Base-by-base conservation (phyloP, 2,113 vertebrate species). In the Hyperoodon ampullatus region DNA sequence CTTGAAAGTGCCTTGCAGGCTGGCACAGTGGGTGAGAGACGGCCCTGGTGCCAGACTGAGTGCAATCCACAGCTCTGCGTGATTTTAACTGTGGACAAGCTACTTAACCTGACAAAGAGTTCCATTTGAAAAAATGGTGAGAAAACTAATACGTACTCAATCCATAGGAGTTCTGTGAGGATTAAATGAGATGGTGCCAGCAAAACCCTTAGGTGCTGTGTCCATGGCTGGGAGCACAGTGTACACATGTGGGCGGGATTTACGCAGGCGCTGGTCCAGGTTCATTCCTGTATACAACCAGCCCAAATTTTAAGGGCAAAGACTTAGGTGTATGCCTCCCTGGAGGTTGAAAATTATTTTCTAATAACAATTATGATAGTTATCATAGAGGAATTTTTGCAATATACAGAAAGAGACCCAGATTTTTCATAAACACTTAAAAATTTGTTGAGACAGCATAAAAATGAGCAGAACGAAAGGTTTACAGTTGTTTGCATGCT, bases 341-440 rank as follows among this genome's bases (percentile, higher is more conserved):
- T 82, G 42, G 26, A 63, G 9, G 19, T 6, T 47, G 30, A 81
- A 77, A 78, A 72, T 12, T 72, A 77, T 66, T 82, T 88, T 84
- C 65, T 66, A 80, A 28, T 61, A 74, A 63, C 53, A 90, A 95
- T 55, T 50, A 88, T 1, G 58, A 74, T 8, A 26, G 23, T 42
- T 82, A 65, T 12, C 58, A 75, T 0, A 75, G 26, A 66, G 47
- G 3, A 70, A 15, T 65, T 74, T 94, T 88, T 75, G 72, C 58
- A 90, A 58, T 53, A 78, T 82, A 60, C 13, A 60, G 33, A 87
- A 58, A 88, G 39, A 84, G 8, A 26, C 65, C 33, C 19, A 58
- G 35, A 44, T 91, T 87, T 71, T 90, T 83, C 58, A 91, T 39
- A 53, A 88, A 81, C 70, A 84, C 8, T 95, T 61, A 65, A 33